Percentiles rank a stretch among this genome's conserved stretches.
Conservation (phyloP, 2,888 invertebrate genomes). For the Deilephila porcellus region DNA sequence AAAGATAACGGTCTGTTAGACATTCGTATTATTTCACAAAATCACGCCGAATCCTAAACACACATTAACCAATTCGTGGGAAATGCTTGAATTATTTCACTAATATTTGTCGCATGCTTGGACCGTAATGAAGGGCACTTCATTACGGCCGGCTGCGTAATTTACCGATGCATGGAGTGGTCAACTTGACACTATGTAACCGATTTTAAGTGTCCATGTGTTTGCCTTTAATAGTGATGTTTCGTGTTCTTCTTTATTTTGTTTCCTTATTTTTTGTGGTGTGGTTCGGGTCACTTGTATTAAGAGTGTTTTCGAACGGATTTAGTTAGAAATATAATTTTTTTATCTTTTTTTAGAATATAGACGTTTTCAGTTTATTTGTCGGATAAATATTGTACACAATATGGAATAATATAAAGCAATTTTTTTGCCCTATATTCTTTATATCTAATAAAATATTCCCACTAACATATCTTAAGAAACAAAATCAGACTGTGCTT, state of each 20-base stretch:
- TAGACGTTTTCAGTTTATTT: too few relatives aligned
- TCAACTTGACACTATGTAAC: slow-evolving; percentile 3
- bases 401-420: too few relatives aligned
- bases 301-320: not conserved
- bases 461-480: slow-evolving; percentile 42
- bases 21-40: not conserved
- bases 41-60: slow-evolving; percentile 1
- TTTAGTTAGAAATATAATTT: too few relatives aligned
- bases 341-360: too few relatives aligned
- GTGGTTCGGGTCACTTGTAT: not conserved
- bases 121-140: slow-evolving; percentile 31
- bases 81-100: slow-evolving; percentile 39
- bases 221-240: not conserved
- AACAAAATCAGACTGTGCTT: slow-evolving; percentile 44
- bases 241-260: slow-evolving; percentile 18
- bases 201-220: slow-evolving; percentile 17
- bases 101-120: slow-evolving; percentile 31
- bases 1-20: not conserved
- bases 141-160: slow-evolving; percentile 19
- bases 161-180: slow-evolving; percentile 15
- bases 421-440: not conserved
- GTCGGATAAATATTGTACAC: too few relatives aligned
- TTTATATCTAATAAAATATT: slow-evolving; percentile 31
- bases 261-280: not conserved
- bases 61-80: slow-evolving; percentile 42